Percentiles rank a stretch among this genome's conserved stretches.
phyloP scores from a whole-genome alignment of 2,888 invertebrate genomes.

The Calephelis perditalis region DNA sequence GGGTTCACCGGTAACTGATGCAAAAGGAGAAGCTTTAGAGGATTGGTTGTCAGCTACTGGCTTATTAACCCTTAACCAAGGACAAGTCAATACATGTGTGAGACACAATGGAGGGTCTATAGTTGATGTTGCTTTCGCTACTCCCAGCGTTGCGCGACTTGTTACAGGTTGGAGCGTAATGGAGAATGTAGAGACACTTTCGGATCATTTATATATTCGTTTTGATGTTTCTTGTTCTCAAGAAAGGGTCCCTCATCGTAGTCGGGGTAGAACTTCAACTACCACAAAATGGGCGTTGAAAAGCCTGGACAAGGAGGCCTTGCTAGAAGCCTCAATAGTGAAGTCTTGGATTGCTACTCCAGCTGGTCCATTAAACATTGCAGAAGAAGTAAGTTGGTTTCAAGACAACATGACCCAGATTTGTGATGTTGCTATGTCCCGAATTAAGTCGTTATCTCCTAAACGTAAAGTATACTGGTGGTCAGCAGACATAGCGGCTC shows the following conservation, averaged over 20 bases:
- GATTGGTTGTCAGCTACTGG: slow-evolving; percentile 23
- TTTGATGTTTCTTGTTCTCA: neutral
- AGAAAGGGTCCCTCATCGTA: neutral
- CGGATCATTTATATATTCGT: neutral
- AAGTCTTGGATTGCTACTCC: neutral
- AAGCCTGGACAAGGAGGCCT: neutral
- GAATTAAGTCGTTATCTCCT: neutral
- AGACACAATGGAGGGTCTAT: slow-evolving; percentile 27
- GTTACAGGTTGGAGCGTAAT: neutral
- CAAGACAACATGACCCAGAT: slow-evolving; percentile 19
- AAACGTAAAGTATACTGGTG: slow-evolving; percentile 22
- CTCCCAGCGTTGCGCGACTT: neutral
- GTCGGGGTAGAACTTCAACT: neutral
- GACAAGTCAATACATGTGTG: slow-evolving; percentile 16
- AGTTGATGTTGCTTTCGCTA: slow-evolving; percentile 3
- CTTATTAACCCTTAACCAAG: slow-evolving; percentile 22
- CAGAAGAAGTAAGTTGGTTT: neutral
- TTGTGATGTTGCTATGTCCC: slow-evolving; percentile 23
- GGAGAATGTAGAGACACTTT: neutral
- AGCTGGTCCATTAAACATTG: neutral
- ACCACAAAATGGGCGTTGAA: neutral
- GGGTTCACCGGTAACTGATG: slow-evolving; percentile 22
- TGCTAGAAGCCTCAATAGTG: slow-evolving; percentile 11
- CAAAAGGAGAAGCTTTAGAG: slow-evolving; percentile 21
- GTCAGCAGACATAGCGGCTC: slow-evolving; percentile 17